phyloP scores from a whole-genome alignment of 2,113 vertebrate species.

The human (Homo sapiens) region DNA sequence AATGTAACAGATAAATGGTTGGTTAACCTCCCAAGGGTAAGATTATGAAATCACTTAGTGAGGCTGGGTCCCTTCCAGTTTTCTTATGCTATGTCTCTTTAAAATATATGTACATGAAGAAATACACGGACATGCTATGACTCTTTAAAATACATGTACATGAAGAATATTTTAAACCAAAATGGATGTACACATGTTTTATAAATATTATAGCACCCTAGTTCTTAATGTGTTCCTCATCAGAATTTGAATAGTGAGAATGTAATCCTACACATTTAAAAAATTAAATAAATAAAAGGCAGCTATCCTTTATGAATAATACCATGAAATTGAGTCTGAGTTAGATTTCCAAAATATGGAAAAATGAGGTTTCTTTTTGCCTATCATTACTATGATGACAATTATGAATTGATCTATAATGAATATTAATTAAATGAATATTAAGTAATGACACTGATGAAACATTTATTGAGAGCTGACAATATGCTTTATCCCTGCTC shows the following conservation, averaged over 20 bases:
- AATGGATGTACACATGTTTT: neutral
- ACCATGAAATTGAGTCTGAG: constrained; percentile 23
- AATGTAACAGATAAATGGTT: neutral
- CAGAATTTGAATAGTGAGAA: neutral
- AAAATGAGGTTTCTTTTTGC: constrained; percentile 68
- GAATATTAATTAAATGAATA: constrained; percentile 83
- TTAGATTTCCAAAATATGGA: constrained; percentile 66
- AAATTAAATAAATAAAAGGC: constrained; percentile 53
- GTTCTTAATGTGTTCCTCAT: neutral
- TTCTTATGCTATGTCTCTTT: neutral
- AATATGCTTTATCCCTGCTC: constrained; percentile 58
- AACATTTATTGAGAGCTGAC: constrained; percentile 78
- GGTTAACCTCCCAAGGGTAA: neutral
- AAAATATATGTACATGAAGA: neutral
- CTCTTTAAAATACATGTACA: neutral
- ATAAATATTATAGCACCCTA: neutral
- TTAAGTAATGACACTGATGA: constrained; percentile 79
- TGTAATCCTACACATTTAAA: neutral
- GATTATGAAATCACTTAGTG: neutral
- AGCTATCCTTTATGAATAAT: constrained; percentile 9
- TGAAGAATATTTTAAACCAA: neutral
- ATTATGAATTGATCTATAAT: constrained; percentile 81
- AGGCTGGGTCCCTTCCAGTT: neutral
- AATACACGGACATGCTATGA: too few relatives aligned
- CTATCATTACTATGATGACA: constrained; percentile 78